Base-by-base conservation (phyloP, 1,140 invertebrate species). In the Cotesia typhae region DNA sequence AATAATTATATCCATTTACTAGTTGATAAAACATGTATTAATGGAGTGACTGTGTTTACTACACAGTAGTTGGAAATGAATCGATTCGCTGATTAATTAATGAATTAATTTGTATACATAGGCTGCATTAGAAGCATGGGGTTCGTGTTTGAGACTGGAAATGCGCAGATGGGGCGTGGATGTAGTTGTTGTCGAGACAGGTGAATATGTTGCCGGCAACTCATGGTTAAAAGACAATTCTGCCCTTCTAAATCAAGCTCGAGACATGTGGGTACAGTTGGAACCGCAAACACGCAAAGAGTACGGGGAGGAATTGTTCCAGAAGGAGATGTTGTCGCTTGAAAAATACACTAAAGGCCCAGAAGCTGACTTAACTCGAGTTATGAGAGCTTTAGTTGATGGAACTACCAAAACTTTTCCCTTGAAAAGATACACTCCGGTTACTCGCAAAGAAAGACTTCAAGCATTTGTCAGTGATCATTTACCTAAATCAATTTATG, bases 261-360 rank as follows among this genome's bases (percentile, higher is more conserved):
- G 92, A 75, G 90, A 92, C 72, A 94, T 94, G 92, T 95, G 93
- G 93, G 89, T 89, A 72, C 88, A 91, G 77, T 85, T 94, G 53
- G 91, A 90, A 77, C 91, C 93, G 74, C 92, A 93, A 85, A 92
- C 92, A 70, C 91, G 91, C 79, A 90, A 91, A 63, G 91, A 92
- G 73, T 95, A 94, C 78, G 92, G 93, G 3, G 90, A 94, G 83
- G 91, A 94, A 79, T 92, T 94, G 78, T 95, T 95, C 81, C 93
- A 95, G 80, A 89, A 90, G 71, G 92, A 93, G 73, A 89, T 94
- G 80, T 85, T 92, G 38, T 90, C 91, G 74, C 87, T 94, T 72
- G 92, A 93, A 79, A 93, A 93, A 79, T 94, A 93, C 79, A 93
- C 92, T 1, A 90, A 92, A 81, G 90, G 88, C 74, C 88, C 89